Evolutionary conservation across 2,888 invertebrate genomes (phyloP), one percentile per base, ranked within the genome.

Genomic region (Coelopa pilipes): DNA sequence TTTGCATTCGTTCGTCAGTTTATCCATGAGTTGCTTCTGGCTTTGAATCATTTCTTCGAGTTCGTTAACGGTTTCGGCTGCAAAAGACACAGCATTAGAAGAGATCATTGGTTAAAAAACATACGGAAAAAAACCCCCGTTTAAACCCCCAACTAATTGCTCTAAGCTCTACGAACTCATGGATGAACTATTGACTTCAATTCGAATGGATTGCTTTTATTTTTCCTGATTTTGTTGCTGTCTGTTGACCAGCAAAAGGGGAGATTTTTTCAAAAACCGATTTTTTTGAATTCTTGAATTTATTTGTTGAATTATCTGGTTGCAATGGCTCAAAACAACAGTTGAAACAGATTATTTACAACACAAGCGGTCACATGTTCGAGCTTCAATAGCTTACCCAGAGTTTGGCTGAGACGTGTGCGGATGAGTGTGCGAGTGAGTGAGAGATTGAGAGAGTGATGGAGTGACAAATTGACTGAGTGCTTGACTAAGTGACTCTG

Each of bases 21-120:
- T 95, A 91, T 94, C 94, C 93, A 95, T 94, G 92, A 95, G 93
- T 92, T 93, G 93, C 92, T 94, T 94, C 92, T 96, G 95, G 89
- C 93, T 94, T 89, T 93, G 93, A 90, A 96, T 92, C 93, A 94
- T 93, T 88, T 92, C 92, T 91, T 95, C 95, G 90, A 96, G 92
- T 90, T 94, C 94, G 90, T 92, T 92, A 89, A 95, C 94, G 87
- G 94, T 95, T 90, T 93, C 93, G 91, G 92, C 95, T 95, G 93
- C 89, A 92, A 91, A 88, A 77, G 80, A 75, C 76, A 78, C 72
- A 70, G 70, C 67, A 82, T 82, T 75, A 63, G 46, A 70, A 21
- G 71, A 9, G 55, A 53, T 59, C 21, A 12, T 53, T 49, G 60
- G 11, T 10, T 24, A 59, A 70, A 65, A 45, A 46, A 46, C 17